These are phyloP conservation scores for Fragum fragum DNA, from an alignment of 2,888 invertebrate species.

Conservation along the genomic window DNA sequence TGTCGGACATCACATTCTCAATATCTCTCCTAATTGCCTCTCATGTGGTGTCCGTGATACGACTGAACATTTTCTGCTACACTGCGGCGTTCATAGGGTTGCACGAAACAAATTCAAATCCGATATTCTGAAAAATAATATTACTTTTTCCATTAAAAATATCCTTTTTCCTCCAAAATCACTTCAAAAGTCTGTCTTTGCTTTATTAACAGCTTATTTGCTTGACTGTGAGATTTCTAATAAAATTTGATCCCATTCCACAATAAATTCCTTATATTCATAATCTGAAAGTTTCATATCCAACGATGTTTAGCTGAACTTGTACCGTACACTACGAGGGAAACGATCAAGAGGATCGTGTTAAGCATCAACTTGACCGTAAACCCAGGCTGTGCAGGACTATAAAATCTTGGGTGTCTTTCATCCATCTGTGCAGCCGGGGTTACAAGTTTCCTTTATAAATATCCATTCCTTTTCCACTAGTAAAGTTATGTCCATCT, in stretches of 20 bases:
- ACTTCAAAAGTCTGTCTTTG: conserved; percentile 1
- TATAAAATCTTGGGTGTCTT: background rate
- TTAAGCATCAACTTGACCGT: background rate
- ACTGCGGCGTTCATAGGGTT: background rate
- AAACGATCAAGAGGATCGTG: background rate
- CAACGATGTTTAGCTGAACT: background rate
- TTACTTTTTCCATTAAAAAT: background rate
- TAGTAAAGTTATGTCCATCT: no score
- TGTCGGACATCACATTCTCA: background rate
- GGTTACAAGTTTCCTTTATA: no score
- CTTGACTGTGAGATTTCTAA: conserved; percentile 5
- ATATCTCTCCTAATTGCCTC: background rate
- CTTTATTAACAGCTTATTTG: background rate
- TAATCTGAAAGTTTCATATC: background rate
- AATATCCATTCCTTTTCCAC: no score
- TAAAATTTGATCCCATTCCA: background rate
- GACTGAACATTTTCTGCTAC: background rate
- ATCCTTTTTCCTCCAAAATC: conserved; percentile 6
- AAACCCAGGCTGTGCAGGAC: background rate
- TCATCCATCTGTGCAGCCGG: no score
- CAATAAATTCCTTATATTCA: background rate
- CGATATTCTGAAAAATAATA: background rate
- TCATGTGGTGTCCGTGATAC: background rate
- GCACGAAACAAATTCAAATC: background rate
- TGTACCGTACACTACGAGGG: background rate